Base-by-base conservation (phyloP, 2,797 vertebrate species). In the Urophycis tenuis region DNA sequence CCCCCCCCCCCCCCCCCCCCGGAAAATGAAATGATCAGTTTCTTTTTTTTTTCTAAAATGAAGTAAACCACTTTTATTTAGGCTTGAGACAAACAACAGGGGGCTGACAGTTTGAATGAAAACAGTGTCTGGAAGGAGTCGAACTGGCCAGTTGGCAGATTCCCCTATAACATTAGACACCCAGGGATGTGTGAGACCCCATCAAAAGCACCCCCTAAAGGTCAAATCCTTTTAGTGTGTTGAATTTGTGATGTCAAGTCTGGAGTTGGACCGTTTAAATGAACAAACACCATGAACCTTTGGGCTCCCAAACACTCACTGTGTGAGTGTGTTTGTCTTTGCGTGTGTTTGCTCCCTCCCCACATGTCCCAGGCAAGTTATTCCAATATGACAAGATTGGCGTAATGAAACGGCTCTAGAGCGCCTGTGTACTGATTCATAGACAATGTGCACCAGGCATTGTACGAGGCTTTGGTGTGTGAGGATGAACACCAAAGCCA, bases 281-380 rank as follows among this genome's bases (percentile, higher is more conserved):
- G 34, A 79, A 81, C 84, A 90, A 91, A 91, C 78, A 89, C 11
- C 74, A 80, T 10, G 75, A 86, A 87, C 86, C 82, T 89, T 90
- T 85, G 89, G 77, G 81, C 91, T 87, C 87, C 85, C 81, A 86
- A 86, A 90, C 77, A 90, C n/a, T 0, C 10, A 29, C 53, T 25
- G 60, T 29, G 25, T 85, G 60, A n/a, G 64, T 84, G 72, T 29
- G 7, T 73, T 36, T 83, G 41, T 85, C 82, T 85, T 75, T 79
- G 75, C n/a, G n/a, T 71, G 75, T 77, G 31, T 30, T 32, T 32
- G 49, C 22, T 25, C 22, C 19, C 72, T 19, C 3, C 3, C 36
- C 73, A 53, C 15, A 53, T 29, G 60, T 12, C 60, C 53, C 60
- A 12, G 60, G 60, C 25, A 60, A 25, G 7, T 22, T 12, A 29